A percentile compares a stretch with the other conserved stretches of the same genome.
These are phyloP conservation scores for Silurus glanis DNA, from an alignment of 2,113 vertebrate genomes.

Conservation along the genomic window DNA sequence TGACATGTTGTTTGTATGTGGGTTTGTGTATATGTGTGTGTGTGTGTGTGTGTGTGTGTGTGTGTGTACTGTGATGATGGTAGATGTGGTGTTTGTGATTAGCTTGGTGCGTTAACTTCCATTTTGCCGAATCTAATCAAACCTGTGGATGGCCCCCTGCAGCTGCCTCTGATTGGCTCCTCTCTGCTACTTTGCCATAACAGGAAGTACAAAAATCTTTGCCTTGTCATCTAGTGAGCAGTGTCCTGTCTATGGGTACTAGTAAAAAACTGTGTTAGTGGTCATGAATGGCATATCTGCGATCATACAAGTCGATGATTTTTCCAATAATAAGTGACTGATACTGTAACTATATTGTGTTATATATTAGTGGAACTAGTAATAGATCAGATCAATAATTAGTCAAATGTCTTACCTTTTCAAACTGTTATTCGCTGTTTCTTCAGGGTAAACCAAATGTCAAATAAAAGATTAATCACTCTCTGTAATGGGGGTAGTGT, in stretches of 20 bases:
- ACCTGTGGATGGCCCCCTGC: slow-evolving; percentile 39
- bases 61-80: slow-evolving; percentile 34
- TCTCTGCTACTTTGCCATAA: slow-evolving; percentile 42
- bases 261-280: neutral
- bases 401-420: neutral
- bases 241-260: slow-evolving; percentile 23
- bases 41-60: slow-evolving; percentile 24
- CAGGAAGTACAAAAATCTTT: slow-evolving; percentile 42
- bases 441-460: neutral
- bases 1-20: slow-evolving; percentile 27
- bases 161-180: slow-evolving; percentile 51
- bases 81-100: slow-evolving; percentile 48
- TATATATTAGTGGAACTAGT: neutral
- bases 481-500: neutral
- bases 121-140: slow-evolving; percentile 52
- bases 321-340: neutral
- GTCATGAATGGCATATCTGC: neutral
- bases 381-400: neutral
- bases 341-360: neutral
- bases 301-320: neutral
- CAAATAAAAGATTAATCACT: neutral
- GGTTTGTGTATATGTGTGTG: slow-evolving; percentile 11
- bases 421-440: neutral
- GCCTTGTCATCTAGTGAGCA: slow-evolving; percentile 38
- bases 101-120: slow-evolving; percentile 40